Base-by-base conservation (phyloP, 2,113 vertebrate species). In the Dinomys branickii region DNA sequence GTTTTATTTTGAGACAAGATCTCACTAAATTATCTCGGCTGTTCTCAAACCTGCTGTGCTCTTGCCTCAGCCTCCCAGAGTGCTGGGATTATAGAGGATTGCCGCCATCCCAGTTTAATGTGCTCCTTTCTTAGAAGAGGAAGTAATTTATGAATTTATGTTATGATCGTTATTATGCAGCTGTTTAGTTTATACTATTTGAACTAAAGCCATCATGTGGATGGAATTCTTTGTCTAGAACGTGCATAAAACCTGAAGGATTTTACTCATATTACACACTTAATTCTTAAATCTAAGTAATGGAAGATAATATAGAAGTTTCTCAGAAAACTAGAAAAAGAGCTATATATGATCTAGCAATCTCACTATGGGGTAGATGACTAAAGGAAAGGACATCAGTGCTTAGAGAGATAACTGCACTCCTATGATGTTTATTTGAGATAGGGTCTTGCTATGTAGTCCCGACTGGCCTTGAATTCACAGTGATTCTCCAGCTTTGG, bases 241-340 rank as follows among this genome's bases (percentile, higher is more conserved):
- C 52, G n/a, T 92, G 50, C 85, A 10, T 52, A 84, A 93, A 91
- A 6, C 28, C 65, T 12, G 47, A 78, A 91, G 28, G 50, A 88
- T 93, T 96, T 96, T 91, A 59, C 30, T 91, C 13, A 22, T 88
- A 47, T 88, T 97, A 16, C 1, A 81, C 82, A 88, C 85, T 81
- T 96, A n/a, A 93, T 96, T 96, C 84, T 82, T 89, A 93, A 17
- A 41, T 93, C 50, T 93, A 81, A 81, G 56, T 71, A 58, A 59
- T 81, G 38, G 61, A 81, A 81, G 67, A 59, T 81, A 59, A 54
- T 58, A 58, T 87, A 93, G 50, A 67, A 14, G 47, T 44, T 69
- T 13, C 10, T 47, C 3, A 44, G 16, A 78, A 93, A 78, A 41
- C 12, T 86, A 47, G 11, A 77, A 75, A n/a, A 35, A 77, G 38